A percentile compares a stretch with the other conserved stretches of the same genome.
These are phyloP conservation scores for Entelurus aequoreus DNA, from an alignment of 2,113 vertebrate genomes.

Conservation along the genomic window DNA sequence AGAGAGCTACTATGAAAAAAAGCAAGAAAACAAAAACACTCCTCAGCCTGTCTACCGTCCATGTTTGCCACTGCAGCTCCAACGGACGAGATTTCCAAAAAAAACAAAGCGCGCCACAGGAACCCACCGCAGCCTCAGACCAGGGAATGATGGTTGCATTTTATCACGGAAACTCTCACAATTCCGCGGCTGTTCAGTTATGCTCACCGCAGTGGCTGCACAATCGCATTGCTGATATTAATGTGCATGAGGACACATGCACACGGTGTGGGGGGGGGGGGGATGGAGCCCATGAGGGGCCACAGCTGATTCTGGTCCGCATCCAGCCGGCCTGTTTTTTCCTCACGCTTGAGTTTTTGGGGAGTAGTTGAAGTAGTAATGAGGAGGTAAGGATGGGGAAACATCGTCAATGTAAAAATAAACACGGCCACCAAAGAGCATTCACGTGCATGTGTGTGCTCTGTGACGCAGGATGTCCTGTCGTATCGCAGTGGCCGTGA, in stretches of 20 bases:
- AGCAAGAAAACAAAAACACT: constrained; percentile 23
- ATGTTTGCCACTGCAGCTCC: constrained; percentile 1
- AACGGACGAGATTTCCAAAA: not conserved
- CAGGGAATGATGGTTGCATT: not conserved
- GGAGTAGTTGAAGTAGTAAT: not conserved
- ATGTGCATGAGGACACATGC: not conserved
- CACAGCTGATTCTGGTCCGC: constrained; percentile 28
- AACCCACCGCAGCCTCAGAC: not conserved
- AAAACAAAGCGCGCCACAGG: not conserved
- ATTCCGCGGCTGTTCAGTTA: not conserved
- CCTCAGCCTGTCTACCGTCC: not conserved
- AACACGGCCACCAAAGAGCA: not conserved
- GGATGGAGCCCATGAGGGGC: constrained; percentile 23
- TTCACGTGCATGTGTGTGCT: constrained; percentile 9
- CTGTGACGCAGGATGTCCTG: constrained; percentile 14
- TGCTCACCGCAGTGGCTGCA: not conserved
- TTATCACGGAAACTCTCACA: constrained; percentile 8
- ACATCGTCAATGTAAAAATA: not conserved
- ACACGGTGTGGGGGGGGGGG: not conserved
- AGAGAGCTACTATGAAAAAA: not conserved
- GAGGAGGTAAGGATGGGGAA: not conserved
- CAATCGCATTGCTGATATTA: constrained; percentile 8
- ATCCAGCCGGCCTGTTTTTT: constrained; percentile 14
- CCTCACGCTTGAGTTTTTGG: constrained; percentile 12
- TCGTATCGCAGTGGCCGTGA: constrained; percentile 27